Evolutionary conservation across 2,797 vertebrate genomes (phyloP).

Genomic region (Scomberomorus guttatus): DNA sequence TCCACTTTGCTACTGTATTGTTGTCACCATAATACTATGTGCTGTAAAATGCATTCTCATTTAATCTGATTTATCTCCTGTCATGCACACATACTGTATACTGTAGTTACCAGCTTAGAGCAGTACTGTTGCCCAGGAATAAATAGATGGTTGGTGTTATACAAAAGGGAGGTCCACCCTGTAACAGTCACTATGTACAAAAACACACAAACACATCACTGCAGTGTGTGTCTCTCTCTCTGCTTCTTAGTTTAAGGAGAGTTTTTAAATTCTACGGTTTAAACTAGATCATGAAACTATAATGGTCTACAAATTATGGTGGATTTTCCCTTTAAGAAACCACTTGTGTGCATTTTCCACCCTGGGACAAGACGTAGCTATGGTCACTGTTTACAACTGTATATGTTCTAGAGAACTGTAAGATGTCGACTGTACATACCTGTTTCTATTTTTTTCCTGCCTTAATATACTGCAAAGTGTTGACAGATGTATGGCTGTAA

Average conservation of each 20-base stretch:
- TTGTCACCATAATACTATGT: conserved; percentile 42
- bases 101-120: conserved; percentile 41
- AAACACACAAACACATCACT: conserved; percentile 10
- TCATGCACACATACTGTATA: conserved; percentile 50
- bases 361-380: conserved; percentile 56
- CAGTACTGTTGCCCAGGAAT: conserved; percentile 39
- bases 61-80: conserved; percentile 43
- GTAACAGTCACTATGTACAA: background rate
- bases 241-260: conserved; percentile 4
- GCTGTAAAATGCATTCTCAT: conserved; percentile 55
- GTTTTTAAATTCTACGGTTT: background rate
- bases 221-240: conserved; percentile 25
- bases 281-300: background rate
- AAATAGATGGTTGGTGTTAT: conserved; percentile 5
- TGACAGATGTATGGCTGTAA: conserved; percentile 78
- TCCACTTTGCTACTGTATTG: conserved; percentile 58
- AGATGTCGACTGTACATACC: conserved; percentile 76
- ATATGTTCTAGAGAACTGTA: conserved; percentile 68
- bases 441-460: conserved; percentile 73
- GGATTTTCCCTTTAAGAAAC: conserved; percentile 62
- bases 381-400: conserved; percentile 76
- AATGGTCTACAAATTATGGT: conserved; percentile 22
- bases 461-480: conserved; percentile 81
- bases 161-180: conserved; percentile 20
- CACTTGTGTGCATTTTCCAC: conserved; percentile 60